Percentiles rank a stretch among this genome's conserved stretches.
These are phyloP conservation scores for Glyphotaelius pellucidus DNA, from an alignment of 2,888 invertebrate genomes.

Conservation along the genomic window DNA sequence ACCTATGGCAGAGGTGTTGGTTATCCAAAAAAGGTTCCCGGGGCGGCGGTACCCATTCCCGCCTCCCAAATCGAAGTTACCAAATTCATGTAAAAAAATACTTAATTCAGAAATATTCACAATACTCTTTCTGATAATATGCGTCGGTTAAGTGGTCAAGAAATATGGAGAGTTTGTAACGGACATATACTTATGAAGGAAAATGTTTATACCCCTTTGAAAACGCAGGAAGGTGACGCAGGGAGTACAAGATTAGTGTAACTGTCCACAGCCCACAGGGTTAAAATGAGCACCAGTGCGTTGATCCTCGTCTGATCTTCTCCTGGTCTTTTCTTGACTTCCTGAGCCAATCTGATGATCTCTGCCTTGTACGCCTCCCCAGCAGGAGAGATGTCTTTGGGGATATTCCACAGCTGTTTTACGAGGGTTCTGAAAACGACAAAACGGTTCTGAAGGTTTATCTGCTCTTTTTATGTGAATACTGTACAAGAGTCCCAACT, in stretches of 20 bases:
- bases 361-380: not conserved
- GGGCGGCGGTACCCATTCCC: no score
- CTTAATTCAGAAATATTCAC: no score
- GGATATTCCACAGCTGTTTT: not conserved
- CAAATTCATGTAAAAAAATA: no score
- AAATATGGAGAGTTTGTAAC: not conserved
- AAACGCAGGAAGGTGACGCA: not conserved
- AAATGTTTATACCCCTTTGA: constrained; percentile 4
- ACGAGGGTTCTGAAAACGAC: not conserved
- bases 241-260: not conserved
- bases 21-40: no score
- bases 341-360: not conserved
- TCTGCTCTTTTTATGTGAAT: no score
- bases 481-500: no score
- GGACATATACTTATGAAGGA: no score
- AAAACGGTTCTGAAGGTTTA: not conserved
- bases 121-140: no score
- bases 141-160: not conserved
- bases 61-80: no score
- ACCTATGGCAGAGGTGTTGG: no score
- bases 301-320: not conserved
- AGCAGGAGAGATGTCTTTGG: not conserved
- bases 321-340: not conserved
- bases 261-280: constrained; percentile 33
- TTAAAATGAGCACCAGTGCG: not conserved